Conservation (phyloP, 1,140 invertebrate genomes). For the Drosophila sechellia region DNA sequence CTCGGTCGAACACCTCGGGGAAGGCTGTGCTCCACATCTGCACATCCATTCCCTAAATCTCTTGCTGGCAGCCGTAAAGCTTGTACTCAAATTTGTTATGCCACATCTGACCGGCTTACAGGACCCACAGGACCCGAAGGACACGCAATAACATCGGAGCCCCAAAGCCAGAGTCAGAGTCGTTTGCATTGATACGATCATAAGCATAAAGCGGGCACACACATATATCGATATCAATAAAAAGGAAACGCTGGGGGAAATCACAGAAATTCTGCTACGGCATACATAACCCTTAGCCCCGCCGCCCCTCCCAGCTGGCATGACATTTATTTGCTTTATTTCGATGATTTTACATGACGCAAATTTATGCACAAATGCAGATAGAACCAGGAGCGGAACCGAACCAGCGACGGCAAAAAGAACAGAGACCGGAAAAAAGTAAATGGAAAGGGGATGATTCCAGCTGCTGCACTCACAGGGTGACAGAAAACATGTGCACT, state of each 20-base stretch:
- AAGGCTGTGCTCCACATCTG: background rate
- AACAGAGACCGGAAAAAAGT: slow-evolving; percentile 6
- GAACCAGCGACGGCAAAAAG: slow-evolving; percentile 6
- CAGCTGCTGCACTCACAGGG: slow-evolving; percentile 26
- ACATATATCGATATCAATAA: slow-evolving; percentile 36
- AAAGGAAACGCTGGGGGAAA: slow-evolving; percentile 35
- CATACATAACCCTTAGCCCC: slow-evolving; percentile 1
- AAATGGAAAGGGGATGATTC: background rate
- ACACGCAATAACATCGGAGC: slow-evolving; percentile 37
- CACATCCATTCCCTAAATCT: slow-evolving; percentile 8
- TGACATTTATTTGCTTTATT: slow-evolving; percentile 81
- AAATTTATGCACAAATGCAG: slow-evolving; percentile 73
- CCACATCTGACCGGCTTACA: slow-evolving; percentile 45
- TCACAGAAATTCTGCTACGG: slow-evolving; percentile 29
- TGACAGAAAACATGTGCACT: slow-evolving; percentile 25
- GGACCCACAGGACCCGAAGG: slow-evolving; percentile 34
- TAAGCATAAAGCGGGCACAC: slow-evolving; percentile 68
- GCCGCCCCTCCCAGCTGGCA: slow-evolving; percentile 19
- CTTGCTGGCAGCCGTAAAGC: slow-evolving; percentile 44
- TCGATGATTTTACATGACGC: slow-evolving; percentile 78
- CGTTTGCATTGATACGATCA: slow-evolving; percentile 67
- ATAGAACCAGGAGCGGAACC: slow-evolving; percentile 25
- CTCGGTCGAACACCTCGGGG: slow-evolving; percentile 30
- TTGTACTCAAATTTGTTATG: slow-evolving; percentile 47
- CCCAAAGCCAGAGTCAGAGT: slow-evolving; percentile 17